A percentile compares a stretch with the other conserved stretches of the same genome.
These are phyloP conservation scores for Drosophila pandora DNA, from an alignment of 1,140 invertebrate species.

Conservation along the genomic window DNA sequence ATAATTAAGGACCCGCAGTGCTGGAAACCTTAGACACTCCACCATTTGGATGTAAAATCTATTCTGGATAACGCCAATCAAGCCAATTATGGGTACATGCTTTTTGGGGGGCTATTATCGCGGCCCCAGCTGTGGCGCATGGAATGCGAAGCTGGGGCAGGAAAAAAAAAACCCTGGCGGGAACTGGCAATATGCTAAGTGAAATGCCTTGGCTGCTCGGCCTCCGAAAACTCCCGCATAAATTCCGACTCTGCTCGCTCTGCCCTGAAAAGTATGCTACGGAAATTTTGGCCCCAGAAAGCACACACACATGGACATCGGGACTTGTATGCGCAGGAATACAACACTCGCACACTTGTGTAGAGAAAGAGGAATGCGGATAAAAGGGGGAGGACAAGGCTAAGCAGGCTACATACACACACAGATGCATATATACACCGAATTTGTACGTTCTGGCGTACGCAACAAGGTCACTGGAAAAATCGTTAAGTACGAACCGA, in stretches of 20 bases:
- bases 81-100: conserved; percentile 20
- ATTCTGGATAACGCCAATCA: conserved; percentile 1
- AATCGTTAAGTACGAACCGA: conserved; percentile 75
- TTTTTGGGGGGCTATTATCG: conserved; percentile 12
- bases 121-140: conserved; percentile 19
- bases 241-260: conserved; percentile 26
- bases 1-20: background rate
- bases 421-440: conserved; percentile 28
- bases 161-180: conserved; percentile 35
- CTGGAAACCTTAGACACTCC: no score
- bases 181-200: conserved; percentile 51
- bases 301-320: conserved; percentile 35
- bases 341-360: background rate
- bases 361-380: conserved; percentile 30
- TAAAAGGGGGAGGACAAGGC: conserved; percentile 56
- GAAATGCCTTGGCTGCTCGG: conserved; percentile 33
- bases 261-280: conserved; percentile 65
- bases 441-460: conserved; percentile 66
- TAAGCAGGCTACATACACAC: conserved; percentile 61
- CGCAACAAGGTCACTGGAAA: conserved; percentile 84
- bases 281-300: conserved; percentile 30
- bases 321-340: background rate
- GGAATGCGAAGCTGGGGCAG: conserved; percentile 3
- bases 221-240: conserved; percentile 34
- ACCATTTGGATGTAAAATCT: background rate